phyloP scores from a whole-genome alignment of 2,888 invertebrate species.

The Himalopsyche anomala region DNA sequence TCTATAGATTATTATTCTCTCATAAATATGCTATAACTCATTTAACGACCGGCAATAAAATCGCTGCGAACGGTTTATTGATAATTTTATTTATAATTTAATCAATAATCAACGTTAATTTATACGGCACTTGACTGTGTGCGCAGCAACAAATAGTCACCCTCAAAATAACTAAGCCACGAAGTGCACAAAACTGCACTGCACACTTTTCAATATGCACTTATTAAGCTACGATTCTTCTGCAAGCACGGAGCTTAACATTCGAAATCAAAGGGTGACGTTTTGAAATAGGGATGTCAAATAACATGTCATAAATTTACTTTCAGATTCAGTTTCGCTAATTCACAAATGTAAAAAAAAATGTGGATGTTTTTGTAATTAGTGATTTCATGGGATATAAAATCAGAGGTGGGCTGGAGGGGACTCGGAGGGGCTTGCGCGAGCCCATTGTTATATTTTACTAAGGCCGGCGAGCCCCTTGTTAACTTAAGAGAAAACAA shows the following conservation, averaged over 20 bases:
- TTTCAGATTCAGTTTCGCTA: too few relatives aligned
- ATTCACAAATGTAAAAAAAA: too few relatives aligned
- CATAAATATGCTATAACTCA: neutral
- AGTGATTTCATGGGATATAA: too few relatives aligned
- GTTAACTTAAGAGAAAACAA: too few relatives aligned
- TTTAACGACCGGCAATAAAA: neutral
- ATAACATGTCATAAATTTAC: neutral
- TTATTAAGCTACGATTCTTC: neutral
- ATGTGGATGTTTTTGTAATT: too few relatives aligned
- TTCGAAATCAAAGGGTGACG: neutral
- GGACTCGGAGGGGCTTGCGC: too few relatives aligned
- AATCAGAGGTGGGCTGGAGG: too few relatives aligned
- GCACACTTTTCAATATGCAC: slow-evolving; percentile 25
- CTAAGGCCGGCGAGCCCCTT: too few relatives aligned
- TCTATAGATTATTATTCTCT: neutral
- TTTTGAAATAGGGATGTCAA: neutral
- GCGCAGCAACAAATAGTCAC: neutral
- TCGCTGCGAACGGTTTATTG: neutral
- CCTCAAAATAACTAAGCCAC: neutral
- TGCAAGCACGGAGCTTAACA: neutral
- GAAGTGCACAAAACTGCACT: slow-evolving; percentile 10
- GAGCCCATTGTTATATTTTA: too few relatives aligned
- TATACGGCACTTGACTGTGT: neutral
- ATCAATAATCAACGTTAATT: neutral
- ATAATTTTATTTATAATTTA: slow-evolving; percentile 17